Base-by-base conservation (phyloP, 2,113 vertebrate genomes). In the Sylvietta virens region DNA sequence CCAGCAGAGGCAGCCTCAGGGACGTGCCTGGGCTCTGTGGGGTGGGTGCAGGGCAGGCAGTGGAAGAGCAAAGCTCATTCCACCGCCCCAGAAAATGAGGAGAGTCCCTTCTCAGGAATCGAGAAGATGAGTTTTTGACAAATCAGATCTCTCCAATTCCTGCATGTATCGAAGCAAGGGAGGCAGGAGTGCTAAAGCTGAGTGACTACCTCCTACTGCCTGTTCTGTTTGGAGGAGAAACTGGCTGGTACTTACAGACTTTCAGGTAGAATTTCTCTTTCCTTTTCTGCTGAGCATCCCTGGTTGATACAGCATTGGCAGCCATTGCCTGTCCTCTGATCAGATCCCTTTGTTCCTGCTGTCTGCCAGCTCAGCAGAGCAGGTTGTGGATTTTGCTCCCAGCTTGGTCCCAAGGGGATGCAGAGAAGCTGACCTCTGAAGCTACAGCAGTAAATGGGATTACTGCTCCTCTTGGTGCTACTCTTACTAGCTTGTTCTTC, bases 21-120 rank as follows among this genome's bases (percentile, higher is more conserved):
- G 44, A 6, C 0, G 0, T 11, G 28, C 1, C 6, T 42, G 42
- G 8, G 9, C 50, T 70, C 79, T 58, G 44, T 53, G 66, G 54
- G 37, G 9, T 51, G 53, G 18, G 39, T 1, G 13, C 44, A 40
- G 70, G 57, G 54, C 69, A 72, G 80, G 37, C 19, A 33, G 14
- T 15, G 81, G 47, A 19, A 62, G 42, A 48, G 69, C 40, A 65
- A 39, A 54, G 44, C 53, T 79, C 23, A 6, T 74, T 65, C 45
- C 42, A 66, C 4, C 0, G 1, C 21, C 23, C 19, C 27, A 16
- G 44, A 39, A 72, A 76, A 64, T 13, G 7, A 45, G 40, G 24
- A 15, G 17, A 67, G 23, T 56, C 39, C 28, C 42, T 89, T 64
- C 35, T 69, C 66, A 73, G 35, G 33, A 88, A 37, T 60, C 69